Conservation (phyloP, 2,797 vertebrate species). For the Mus spretus region DNA sequence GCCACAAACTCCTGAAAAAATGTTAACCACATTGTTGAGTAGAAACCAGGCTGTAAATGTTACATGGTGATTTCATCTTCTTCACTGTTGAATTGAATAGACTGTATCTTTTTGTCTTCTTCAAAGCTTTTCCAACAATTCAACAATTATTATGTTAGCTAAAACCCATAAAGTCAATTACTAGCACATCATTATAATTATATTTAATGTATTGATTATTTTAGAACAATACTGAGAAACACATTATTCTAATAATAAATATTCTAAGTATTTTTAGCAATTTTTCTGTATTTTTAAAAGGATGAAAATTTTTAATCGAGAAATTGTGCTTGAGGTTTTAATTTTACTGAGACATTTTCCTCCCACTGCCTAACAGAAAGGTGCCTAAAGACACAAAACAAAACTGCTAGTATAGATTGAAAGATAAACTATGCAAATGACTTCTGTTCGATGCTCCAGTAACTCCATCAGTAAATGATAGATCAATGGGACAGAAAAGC, state of each 20-base stretch:
- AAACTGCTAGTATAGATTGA: neutral
- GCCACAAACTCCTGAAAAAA: neutral
- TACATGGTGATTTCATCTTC: no score
- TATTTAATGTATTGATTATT: neutral
- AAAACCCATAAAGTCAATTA: neutral
- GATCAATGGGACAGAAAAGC: slow-evolving; percentile 25
- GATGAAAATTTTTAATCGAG: neutral
- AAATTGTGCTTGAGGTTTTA: neutral
- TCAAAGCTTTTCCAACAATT: neutral
- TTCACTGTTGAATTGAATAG: neutral
- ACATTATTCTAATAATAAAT: neutral
- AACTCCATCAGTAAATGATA: neutral
- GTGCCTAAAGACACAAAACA: neutral
- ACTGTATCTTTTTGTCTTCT: neutral
- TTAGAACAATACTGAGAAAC: neutral
- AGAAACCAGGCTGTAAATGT: neutral
- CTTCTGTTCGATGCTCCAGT: neutral
- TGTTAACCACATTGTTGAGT: neutral
- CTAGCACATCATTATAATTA: neutral
- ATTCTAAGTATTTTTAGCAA: no score
- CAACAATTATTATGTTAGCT: neutral
- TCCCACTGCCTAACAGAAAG: neutral
- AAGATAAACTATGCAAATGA: neutral
- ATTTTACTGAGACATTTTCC: neutral
- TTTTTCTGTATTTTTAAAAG: neutral